These are phyloP conservation scores for Leuctra nigra DNA, from an alignment of 2,888 invertebrate genomes.

Conservation along the genomic window DNA sequence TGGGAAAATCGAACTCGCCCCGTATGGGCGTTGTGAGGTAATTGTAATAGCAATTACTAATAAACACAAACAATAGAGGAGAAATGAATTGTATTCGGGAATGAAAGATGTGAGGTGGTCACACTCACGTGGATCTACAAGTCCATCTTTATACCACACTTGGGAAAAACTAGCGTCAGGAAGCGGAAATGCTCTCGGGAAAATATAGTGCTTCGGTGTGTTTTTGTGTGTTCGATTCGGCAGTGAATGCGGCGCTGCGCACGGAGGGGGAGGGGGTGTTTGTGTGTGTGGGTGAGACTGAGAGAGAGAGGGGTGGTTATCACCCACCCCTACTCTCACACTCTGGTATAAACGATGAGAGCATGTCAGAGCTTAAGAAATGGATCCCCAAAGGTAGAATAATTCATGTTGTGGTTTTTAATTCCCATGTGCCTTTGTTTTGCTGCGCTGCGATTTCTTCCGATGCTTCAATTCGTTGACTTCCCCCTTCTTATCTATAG, in stretches of 20 bases:
- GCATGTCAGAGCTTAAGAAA: constrained; percentile 22
- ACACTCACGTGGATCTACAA: neutral
- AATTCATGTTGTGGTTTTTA: constrained; percentile 26
- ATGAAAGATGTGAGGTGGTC: neutral
- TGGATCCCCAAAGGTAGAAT: constrained; percentile 24
- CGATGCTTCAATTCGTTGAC: neutral
- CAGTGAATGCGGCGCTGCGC: neutral
- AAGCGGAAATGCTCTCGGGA: constrained; percentile 16
- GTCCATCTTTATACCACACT: constrained; percentile 8
- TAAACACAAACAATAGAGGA: neutral
- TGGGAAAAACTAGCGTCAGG: constrained; percentile 14
- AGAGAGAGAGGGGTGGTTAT: neutral
- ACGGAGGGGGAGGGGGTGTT: neutral
- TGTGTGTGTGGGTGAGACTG: neutral
- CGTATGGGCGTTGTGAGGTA: neutral
- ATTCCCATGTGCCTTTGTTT: constrained; percentile 16
- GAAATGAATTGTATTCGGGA: neutral
- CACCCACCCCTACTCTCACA: neutral
- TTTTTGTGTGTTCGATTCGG: constrained; percentile 15
- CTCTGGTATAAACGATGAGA: constrained; percentile 13
- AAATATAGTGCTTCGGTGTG: constrained; percentile 13
- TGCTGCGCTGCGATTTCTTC: neutral
- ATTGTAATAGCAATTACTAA: neutral
- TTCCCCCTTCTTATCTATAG: no score
- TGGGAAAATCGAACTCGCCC: no score